Evolutionary conservation across 30 jellyfish, hydroid and myxozoan species (phyloP), one percentile per base, ranked within the genome.

Genomic region (Nemopilema nomurai): DNA sequence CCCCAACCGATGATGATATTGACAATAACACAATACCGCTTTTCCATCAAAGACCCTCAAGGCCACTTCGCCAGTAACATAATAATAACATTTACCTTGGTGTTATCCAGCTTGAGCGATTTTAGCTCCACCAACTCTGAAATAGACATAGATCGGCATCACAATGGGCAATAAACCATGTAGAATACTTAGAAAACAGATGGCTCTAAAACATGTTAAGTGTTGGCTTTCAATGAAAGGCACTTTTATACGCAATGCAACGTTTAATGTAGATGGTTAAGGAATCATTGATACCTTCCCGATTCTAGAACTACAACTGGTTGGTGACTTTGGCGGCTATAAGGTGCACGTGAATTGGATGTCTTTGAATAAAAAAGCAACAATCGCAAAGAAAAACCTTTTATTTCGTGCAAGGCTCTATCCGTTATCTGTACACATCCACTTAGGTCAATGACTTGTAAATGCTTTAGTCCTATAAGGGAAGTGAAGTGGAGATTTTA

Each of bases 361-460:
- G 57, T 41, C 57, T 41, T 6, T 13, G 13, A 41, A 41, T 41
- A 3, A 13, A 41, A 41, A 41, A 41, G 6, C 6, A 41, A 41
- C 9, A 41, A 3, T 3, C 57, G 13, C 6, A 41, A 13, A 41
- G 57, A 13, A 41, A 41, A 41, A 79, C 89, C 81, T 67, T 80
- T 67, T 0, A 80, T 66, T 19, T 80, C 89, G 20, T 69, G 62
- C 74, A 80, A 68, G 4, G 89, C 62, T 66, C 57, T 80, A 41
- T 80, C 89, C 0, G 89, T 80, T 20, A 80, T 65, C 50, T 80
- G 89, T 13, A 80, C 81, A 18, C 89, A 80, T 18, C 89, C 89
- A 41, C 82, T 20, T 4, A 80, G 89, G 66, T 80, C 89, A 30
- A 80, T 21, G 16, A 65, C 18, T 67, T 80, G 89, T 49, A 76